Conservation (phyloP, 92 coral and sea anemone species). For the Parazoanthus atlanticus region DNA sequence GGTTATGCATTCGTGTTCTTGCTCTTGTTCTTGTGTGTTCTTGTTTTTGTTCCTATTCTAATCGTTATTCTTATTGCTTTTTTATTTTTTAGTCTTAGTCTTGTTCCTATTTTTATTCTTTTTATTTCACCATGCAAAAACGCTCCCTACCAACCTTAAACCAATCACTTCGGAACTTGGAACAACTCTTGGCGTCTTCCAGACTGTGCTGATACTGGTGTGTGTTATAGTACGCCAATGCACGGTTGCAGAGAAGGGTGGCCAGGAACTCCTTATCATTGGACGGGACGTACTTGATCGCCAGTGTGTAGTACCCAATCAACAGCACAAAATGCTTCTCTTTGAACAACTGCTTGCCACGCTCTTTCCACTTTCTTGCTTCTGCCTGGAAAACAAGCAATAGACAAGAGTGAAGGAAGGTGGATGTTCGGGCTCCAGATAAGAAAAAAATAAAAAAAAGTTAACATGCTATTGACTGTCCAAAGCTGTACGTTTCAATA, state of each 20-base stretch:
- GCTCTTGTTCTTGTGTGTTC: not conserved
- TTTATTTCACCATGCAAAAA: not conserved
- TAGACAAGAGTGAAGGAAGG: not conserved
- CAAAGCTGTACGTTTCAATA: too few relatives aligned
- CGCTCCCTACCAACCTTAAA: conserved; percentile 51
- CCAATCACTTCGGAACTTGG: conserved; percentile 70
- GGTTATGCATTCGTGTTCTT: not conserved
- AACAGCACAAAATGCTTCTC: conserved; percentile 46
- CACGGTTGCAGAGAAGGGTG: conserved; percentile 69
- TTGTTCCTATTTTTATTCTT: too few relatives aligned
- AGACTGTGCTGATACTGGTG: conserved; percentile 52
- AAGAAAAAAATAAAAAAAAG: too few relatives aligned
- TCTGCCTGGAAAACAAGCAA: conserved; percentile 41
- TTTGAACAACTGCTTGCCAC: conserved; percentile 65
- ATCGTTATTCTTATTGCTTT: too few relatives aligned
- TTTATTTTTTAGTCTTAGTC: too few relatives aligned
- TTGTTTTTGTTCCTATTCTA: too few relatives aligned
- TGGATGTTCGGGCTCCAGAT: not conserved
- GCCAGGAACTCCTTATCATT: conserved; percentile 58
- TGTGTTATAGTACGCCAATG: conserved; percentile 58
- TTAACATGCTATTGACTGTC: too few relatives aligned
- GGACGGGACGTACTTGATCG: conserved; percentile 65
- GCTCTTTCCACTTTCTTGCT: conserved; percentile 72
- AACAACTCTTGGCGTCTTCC: conserved; percentile 65
- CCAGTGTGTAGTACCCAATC: conserved; percentile 66